Evolutionary conservation across 1,140 invertebrate genomes (phyloP).

Genomic region (Polypedilum pembai): DNA sequence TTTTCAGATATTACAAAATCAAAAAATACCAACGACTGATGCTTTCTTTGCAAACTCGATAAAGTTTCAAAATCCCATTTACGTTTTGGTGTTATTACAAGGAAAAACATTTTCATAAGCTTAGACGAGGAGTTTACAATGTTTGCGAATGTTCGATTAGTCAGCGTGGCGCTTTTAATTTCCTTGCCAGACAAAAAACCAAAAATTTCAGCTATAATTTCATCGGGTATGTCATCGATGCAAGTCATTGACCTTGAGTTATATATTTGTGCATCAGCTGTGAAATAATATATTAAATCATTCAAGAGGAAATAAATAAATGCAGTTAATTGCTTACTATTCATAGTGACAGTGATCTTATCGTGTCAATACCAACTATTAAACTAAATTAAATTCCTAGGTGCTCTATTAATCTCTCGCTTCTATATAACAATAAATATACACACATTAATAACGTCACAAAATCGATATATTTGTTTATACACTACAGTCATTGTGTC

Average conservation of each 20-base stretch:
- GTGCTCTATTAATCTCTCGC: background rate
- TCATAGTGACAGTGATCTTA: background rate
- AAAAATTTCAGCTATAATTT: conserved; percentile 9
- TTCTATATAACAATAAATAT: background rate
- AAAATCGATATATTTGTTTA: conserved; percentile 1
- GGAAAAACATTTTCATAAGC: background rate
- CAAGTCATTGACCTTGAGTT: background rate
- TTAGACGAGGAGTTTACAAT: background rate
- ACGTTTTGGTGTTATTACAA: background rate
- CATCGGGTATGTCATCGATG: background rate
- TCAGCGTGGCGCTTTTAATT: background rate
- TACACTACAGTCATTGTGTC: background rate
- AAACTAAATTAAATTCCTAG: background rate
- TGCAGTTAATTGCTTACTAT: too few species aligned
- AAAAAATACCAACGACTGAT: background rate
- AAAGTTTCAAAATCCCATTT: background rate
- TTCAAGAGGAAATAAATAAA: too few species aligned
- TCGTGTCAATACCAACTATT: background rate
- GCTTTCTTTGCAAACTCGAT: background rate
- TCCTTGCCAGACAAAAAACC: background rate
- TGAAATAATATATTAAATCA: background rate
- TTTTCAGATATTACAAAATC: background rate
- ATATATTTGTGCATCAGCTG: background rate
- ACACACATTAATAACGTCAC: background rate
- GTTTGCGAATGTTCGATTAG: background rate